Percentiles rank a stretch among this genome's conserved stretches.
phyloP scores from a whole-genome alignment of 2,797 vertebrate species.

The Eulemur albifrons region DNA sequence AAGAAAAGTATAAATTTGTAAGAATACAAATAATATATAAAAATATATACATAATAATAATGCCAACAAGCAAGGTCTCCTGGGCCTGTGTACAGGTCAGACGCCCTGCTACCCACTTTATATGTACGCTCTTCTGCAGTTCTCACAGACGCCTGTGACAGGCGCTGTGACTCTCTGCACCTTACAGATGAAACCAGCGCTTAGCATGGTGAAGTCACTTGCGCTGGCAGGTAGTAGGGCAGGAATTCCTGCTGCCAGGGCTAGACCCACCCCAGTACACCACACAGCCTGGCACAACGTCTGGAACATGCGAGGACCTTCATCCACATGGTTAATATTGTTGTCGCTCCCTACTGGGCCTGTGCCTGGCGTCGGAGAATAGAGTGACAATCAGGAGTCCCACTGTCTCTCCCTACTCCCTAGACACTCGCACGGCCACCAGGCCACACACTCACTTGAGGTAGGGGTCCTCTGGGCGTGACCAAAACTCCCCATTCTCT shows the following conservation, averaged over 20 bases:
- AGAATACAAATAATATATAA: neutral
- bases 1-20: neutral
- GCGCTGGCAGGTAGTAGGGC: neutral
- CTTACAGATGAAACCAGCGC: neutral
- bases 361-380: neutral
- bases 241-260: neutral
- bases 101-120: neutral
- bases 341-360: neutral
- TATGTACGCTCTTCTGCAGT: neutral
- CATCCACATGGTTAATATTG: neutral
- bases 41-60: neutral
- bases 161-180: neutral
- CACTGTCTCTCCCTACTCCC: neutral
- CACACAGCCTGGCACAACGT: neutral
- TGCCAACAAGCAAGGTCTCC: neutral
- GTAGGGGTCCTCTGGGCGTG: neutral
- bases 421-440: neutral
- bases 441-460: neutral
- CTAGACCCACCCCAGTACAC: neutral
- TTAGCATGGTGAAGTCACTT: neutral
- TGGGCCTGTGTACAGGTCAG: neutral
- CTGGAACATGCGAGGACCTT: neutral
- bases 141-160: neutral
- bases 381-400: neutral
- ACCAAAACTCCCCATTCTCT: neutral